Evolutionary conservation across 2,113 vertebrate genomes (phyloP), one percentile per base, ranked within the genome.

Genomic region (Stomatorhinus ivindoensis): DNA sequence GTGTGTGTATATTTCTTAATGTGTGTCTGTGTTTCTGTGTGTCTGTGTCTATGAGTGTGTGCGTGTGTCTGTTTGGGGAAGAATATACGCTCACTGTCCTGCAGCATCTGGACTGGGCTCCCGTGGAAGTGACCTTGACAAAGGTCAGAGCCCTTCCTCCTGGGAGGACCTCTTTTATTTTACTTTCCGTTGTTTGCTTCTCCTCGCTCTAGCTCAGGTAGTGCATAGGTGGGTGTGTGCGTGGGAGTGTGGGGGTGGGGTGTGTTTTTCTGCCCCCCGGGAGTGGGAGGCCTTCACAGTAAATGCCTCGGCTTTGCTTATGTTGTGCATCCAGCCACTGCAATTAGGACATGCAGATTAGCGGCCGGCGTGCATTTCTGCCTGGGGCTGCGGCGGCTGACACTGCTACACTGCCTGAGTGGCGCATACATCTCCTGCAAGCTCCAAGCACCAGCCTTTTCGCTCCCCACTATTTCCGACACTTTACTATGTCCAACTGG

Each of bases 321-420:
- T 35, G 48, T 88, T 61, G 73, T 76, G 80, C 82, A 42, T 88
- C 51, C 44, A 83, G 65, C 47, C 48, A 15, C 21, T 55, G 69
- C 50, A 89, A 90, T 87, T 87, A 90, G 86, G 39, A 76, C 87
- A 80, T 90, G 89, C 86, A 90, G 82, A 90, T 88, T 27, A 53
- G n/a, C 2, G 58, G 31, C 58, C 53, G 31, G 35, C 84, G 35
- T 55, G 42, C 48, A 42, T 83, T 73, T 88, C 65, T 51, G 53
- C 80, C 88, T 86, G 47, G 39, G 87, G 89, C 91, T 44, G 48
- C 5, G 21, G 55, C 82, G 46, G 86, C 27, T 42, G 83, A 55
- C 17, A 69, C 87, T 44, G 58, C 85, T 89, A 55, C 88, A 90
- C 80, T 89, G 88, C 82, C 89, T n/a, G 88, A 91, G 89, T 53